These are phyloP conservation scores for Epizoanthus scotinus DNA, from an alignment of 92 coral and sea anemone genomes.

Conservation along the genomic window DNA sequence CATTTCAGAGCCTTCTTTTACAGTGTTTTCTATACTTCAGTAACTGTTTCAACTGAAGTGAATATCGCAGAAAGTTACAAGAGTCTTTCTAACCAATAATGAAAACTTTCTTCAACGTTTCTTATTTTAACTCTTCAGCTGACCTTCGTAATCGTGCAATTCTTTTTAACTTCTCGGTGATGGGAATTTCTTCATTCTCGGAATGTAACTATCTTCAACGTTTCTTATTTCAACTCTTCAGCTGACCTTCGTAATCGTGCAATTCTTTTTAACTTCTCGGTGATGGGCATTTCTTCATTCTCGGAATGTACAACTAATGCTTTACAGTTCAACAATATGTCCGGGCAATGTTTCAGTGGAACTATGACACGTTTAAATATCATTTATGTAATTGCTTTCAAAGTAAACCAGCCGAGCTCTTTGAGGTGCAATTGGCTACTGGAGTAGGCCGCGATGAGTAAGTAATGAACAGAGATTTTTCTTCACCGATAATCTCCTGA, in stretches of 20 bases:
- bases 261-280: slow-evolving; percentile 2
- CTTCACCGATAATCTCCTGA: neutral
- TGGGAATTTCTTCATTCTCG: slow-evolving; percentile 6
- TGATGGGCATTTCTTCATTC: slow-evolving; percentile 10
- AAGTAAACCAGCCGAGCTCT: slow-evolving; percentile 40
- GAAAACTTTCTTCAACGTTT: neutral
- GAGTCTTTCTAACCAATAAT: neutral
- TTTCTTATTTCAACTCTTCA: neutral
- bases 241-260: neutral
- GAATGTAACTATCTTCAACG: too few relatives aligned
- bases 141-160: neutral
- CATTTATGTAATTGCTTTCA: slow-evolving; percentile 26
- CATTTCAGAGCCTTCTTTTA: too few relatives aligned
- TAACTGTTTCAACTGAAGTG: neutral
- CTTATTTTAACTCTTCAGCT: neutral
- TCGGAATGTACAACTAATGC: neutral
- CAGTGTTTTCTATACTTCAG: neutral
- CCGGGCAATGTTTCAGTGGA: neutral
- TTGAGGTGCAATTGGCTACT: slow-evolving; percentile 43
- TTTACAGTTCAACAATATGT: slow-evolving; percentile 6
- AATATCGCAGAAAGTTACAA: neutral
- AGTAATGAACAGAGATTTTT: neutral
- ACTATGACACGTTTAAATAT: slow-evolving; percentile 5
- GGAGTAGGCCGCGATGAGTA: slow-evolving; percentile 39
- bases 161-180: slow-evolving; percentile 3